Percentiles rank a stretch among this genome's conserved stretches.
Conservation (phyloP, 2,797 vertebrate genomes). For the Pseudochirops corinnae region DNA sequence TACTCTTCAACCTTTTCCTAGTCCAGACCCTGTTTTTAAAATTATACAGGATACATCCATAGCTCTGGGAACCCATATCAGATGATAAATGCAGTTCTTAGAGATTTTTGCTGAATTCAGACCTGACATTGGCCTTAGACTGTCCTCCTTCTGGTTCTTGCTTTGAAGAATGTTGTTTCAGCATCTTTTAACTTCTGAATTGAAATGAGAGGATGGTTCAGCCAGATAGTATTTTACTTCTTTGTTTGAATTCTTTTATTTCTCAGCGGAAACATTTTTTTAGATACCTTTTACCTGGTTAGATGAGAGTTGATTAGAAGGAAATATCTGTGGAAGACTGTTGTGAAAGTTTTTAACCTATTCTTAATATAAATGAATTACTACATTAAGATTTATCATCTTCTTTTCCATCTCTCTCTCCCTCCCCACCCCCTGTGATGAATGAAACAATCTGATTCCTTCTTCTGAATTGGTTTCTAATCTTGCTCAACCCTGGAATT, state of each 20-base stretch:
- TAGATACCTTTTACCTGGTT: not conserved
- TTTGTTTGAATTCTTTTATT: not conserved
- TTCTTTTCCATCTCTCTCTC: not conserved
- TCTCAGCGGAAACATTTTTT: not conserved
- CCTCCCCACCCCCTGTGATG: not conserved
- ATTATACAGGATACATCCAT: not conserved
- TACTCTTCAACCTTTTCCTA: not conserved
- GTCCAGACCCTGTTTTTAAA: not conserved
- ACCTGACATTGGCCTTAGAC: not conserved
- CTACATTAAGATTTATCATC: not conserved
- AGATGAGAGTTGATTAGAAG: not conserved
- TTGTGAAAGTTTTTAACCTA: not conserved
- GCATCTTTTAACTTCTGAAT: slow-evolving; percentile 10
- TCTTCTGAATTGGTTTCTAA: not conserved
- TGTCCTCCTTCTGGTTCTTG: not conserved
- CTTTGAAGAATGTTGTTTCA: slow-evolving; percentile 9
- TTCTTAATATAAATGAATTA: not conserved
- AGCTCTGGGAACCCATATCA: not conserved
- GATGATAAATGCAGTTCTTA: not conserved
- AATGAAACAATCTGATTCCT: not conserved
- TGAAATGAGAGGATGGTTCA: not conserved
- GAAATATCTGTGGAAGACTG: not conserved
- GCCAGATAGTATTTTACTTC: not conserved
- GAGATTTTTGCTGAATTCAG: not conserved
- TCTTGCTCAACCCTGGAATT: rapidly evolving